Conservation (phyloP, 1,140 invertebrate species). For the Meloidogyne hapla region DNA sequence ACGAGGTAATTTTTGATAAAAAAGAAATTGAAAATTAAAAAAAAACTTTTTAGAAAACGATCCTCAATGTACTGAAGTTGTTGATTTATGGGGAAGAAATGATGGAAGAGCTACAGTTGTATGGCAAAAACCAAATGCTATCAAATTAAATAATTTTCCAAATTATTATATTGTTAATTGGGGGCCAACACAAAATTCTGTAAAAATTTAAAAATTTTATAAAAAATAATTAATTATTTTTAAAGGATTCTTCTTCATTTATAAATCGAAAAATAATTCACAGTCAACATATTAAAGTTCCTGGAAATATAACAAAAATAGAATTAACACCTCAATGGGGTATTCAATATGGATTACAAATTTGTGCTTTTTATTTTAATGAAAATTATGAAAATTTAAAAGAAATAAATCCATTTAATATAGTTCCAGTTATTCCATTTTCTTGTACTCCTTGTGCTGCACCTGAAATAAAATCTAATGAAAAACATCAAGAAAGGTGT, state of each 20-base stretch:
- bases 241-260: constrained; percentile 36
- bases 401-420: constrained; percentile 36
- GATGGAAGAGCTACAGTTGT: constrained; percentile 43
- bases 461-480: background rate
- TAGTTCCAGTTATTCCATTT: constrained; percentile 46
- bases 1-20: constrained; percentile 40
- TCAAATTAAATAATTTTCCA: constrained; percentile 19
- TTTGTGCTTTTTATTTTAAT: constrained; percentile 45
- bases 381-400: background rate
- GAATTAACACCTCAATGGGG: constrained; percentile 35
- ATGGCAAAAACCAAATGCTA: constrained; percentile 39
- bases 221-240: background rate
- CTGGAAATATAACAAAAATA: constrained; percentile 43
- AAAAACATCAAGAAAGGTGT: constrained; percentile 17
- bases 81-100: constrained; percentile 52
- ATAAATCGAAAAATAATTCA: constrained; percentile 34
- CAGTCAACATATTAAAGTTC: constrained; percentile 35
- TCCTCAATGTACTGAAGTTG: constrained; percentile 46
- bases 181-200: constrained; percentile 23
- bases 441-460: constrained; percentile 32
- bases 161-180: constrained; percentile 44
- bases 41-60: constrained; percentile 26
- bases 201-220: background rate
- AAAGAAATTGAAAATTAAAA: background rate
- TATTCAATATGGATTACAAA: constrained; percentile 45